Conservation (phyloP, 2,797 vertebrate species). For the Siniperca obscura region DNA sequence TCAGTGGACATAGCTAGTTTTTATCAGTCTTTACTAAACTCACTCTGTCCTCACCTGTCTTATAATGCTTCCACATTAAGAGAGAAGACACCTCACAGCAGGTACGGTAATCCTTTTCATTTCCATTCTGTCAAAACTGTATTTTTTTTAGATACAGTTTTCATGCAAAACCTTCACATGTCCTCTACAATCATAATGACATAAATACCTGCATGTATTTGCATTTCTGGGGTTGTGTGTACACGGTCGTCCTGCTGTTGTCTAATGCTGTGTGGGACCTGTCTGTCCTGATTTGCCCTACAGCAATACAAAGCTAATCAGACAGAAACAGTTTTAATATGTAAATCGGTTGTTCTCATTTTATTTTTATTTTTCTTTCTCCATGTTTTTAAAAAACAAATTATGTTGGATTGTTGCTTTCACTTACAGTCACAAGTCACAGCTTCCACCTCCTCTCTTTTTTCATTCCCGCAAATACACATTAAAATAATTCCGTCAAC, state of each 20-base stretch:
- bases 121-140: slow-evolving; percentile 2
- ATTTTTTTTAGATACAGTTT: neutral
- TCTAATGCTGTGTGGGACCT: slow-evolving; percentile 3
- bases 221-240: slow-evolving; percentile 8
- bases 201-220: slow-evolving; percentile 3
- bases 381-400: neutral
- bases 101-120: slow-evolving; percentile 71
- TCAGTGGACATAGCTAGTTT: neutral
- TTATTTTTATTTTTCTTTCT: neutral
- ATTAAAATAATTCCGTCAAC: neutral
- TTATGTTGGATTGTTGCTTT: neutral
- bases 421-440: neutral
- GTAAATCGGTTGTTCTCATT: neutral
- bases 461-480: neutral
- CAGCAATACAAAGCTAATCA: neutral
- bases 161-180: neutral
- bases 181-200: neutral
- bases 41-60: slow-evolving; percentile 56
- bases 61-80: slow-evolving; percentile 69
- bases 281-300: slow-evolving; percentile 12
- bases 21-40: slow-evolving; percentile 47
- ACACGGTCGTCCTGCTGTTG: slow-evolving; percentile 2
- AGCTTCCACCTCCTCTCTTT: neutral
- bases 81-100: slow-evolving; percentile 79
- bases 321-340: neutral